A percentile compares a stretch with the other conserved stretches of the same genome.
These are phyloP conservation scores for Macropis europaea DNA, from an alignment of 2,888 invertebrate species.

Conservation along the genomic window DNA sequence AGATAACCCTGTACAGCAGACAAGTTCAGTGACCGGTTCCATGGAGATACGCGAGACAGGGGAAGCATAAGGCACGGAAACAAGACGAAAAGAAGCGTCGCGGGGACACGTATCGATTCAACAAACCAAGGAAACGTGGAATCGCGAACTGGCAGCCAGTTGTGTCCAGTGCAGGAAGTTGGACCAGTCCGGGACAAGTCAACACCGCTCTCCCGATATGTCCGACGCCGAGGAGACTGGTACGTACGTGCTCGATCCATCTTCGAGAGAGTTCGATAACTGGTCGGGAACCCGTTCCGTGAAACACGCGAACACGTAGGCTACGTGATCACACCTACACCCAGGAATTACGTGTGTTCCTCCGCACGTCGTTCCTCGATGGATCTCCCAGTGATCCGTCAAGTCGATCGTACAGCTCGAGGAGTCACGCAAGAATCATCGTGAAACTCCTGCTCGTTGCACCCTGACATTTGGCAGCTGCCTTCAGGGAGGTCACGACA, in stretches of 20 bases:
- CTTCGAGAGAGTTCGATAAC: slow-evolving; percentile 48
- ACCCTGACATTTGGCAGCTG: slow-evolving; percentile 58
- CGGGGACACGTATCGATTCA: slow-evolving; percentile 56
- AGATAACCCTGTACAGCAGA: too few relatives aligned
- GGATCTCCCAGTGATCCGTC: slow-evolving; percentile 54
- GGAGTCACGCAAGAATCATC: slow-evolving; percentile 62
- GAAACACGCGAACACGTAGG: slow-evolving; percentile 27
- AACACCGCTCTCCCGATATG: slow-evolving; percentile 42
- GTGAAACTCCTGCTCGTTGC: slow-evolving; percentile 36
- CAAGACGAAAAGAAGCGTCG: slow-evolving; percentile 9
- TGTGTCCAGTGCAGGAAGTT: slow-evolving; percentile 52
- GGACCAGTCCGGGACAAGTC: slow-evolving; percentile 48
- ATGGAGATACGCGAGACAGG: slow-evolving; percentile 10
- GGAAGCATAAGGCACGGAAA: background rate
- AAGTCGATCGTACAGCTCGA: slow-evolving; percentile 46
- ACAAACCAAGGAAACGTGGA: slow-evolving; percentile 64
- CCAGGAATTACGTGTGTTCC: background rate
- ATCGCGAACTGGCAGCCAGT: slow-evolving; percentile 27
- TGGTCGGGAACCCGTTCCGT: too few relatives aligned
- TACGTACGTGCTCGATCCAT: slow-evolving; percentile 48
- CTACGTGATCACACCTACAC: slow-evolving; percentile 16
- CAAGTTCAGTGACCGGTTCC: too few relatives aligned
- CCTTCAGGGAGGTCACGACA: slow-evolving; percentile 1
- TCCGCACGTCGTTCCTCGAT: slow-evolving; percentile 37
- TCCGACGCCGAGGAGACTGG: slow-evolving; percentile 59